Percentiles rank a stretch among this genome's conserved stretches.
phyloP scores from a whole-genome alignment of 2,113 vertebrate species.

The Pao palembangensis region DNA sequence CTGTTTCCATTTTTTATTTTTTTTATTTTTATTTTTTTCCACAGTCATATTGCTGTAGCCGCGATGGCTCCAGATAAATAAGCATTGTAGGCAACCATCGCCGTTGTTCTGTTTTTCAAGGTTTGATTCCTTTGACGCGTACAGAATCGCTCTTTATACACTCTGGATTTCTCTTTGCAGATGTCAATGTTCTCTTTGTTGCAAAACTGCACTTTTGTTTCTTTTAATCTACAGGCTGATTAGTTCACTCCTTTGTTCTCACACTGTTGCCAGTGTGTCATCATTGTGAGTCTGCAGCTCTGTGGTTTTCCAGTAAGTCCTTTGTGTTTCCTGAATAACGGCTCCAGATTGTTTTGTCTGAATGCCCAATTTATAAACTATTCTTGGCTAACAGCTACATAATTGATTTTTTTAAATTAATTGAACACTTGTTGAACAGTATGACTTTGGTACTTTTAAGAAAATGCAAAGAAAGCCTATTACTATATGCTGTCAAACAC shows the following conservation, averaged over 20 bases:
- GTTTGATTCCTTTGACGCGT: conserved; percentile 1
- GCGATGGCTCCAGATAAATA: too few relatives aligned
- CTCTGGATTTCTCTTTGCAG: too few relatives aligned
- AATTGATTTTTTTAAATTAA: conserved; percentile 53
- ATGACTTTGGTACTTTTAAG: conserved; percentile 21
- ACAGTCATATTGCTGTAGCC: too few relatives aligned
- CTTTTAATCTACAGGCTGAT: conserved; percentile 46
- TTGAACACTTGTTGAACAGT: conserved; percentile 24
- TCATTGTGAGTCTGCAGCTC: conserved; percentile 27
- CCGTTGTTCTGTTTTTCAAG: conserved; percentile 4
- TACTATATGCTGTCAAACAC: too few relatives aligned
- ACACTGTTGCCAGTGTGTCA: conserved; percentile 38
- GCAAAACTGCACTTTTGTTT: conserved; percentile 32
- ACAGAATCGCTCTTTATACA: background rate
- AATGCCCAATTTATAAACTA: conserved; percentile 34
- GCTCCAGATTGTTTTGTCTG: conserved; percentile 14
- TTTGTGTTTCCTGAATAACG: conserved; percentile 54
- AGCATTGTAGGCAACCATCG: too few relatives aligned
- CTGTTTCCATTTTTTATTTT: conserved; percentile 29
- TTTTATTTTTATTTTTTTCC: background rate
- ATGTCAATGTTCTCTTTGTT: conserved; percentile 27
- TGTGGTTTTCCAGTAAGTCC: conserved; percentile 21
- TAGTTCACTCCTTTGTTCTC: conserved; percentile 60
- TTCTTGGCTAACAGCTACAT: conserved; percentile 52
- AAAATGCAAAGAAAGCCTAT: background rate